These are phyloP conservation scores for Saguinus midas DNA, from an alignment of 2,113 vertebrate genomes.

Conservation along the genomic window DNA sequence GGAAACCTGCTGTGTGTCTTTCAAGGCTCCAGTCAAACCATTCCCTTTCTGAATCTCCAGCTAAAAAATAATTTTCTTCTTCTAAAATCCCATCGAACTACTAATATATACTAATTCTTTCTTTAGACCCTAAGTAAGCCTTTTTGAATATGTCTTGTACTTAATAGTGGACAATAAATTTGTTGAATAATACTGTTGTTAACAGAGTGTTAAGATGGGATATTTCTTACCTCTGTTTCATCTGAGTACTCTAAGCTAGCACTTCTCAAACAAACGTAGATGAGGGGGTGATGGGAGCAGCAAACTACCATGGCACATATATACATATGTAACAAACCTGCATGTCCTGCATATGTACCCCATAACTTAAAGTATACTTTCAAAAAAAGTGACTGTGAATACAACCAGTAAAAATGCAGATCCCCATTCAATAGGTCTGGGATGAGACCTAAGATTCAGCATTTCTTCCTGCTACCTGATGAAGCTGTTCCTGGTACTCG, in stretches of 20 bases:
- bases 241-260: background rate
- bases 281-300: too few species aligned
- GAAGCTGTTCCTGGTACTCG: background rate
- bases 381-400: background rate
- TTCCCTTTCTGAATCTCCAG: background rate
- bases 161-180: background rate
- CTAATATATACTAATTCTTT: background rate
- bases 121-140: background rate
- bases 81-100: background rate
- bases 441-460: background rate
- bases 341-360: too few species aligned
- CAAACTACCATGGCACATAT: too few species aligned
- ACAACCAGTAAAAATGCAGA: background rate
- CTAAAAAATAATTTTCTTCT: background rate
- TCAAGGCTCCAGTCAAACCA: background rate
- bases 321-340: too few species aligned
- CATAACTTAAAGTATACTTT: too few species aligned
- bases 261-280: background rate
- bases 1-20: background rate
- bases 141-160: background rate
- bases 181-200: background rate
- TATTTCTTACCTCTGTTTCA: background rate
- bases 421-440: background rate
- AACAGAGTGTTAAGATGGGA: background rate
- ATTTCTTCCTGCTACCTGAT: background rate